These are phyloP conservation scores for Malurus alboscapulatus DNA, from an alignment of 2,113 vertebrate genomes.

Conservation along the genomic window DNA sequence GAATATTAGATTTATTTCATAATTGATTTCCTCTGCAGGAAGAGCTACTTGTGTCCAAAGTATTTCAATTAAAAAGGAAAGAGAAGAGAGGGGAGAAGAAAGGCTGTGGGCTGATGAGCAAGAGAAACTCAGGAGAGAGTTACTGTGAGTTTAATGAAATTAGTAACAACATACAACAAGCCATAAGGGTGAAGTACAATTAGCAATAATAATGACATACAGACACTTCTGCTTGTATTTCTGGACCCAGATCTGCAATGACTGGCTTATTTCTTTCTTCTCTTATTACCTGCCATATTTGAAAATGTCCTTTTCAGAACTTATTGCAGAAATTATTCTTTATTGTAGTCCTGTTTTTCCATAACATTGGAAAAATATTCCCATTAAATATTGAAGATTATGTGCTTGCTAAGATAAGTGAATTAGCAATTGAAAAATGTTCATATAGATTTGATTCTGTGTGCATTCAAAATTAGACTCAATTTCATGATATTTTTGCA, in stretches of 20 bases:
- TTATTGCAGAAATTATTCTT: not conserved
- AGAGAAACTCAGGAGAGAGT: not conserved
- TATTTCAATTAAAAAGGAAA: not conserved
- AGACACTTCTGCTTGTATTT: not conserved
- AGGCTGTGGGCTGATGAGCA: not conserved
- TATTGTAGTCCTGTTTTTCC: not conserved
- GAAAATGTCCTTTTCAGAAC: not conserved
- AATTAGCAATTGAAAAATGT: not conserved
- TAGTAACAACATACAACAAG: fast-evolving
- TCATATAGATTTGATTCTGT: not conserved
- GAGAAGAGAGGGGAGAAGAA: fast-evolving
- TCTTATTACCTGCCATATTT: not conserved
- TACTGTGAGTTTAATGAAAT: not conserved
- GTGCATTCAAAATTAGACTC: not conserved
- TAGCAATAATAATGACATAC: not conserved
- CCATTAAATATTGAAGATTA: not conserved
- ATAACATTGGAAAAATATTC: not conserved
- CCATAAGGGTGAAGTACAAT: not conserved
- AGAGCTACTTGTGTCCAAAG: not conserved
- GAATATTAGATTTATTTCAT: slow-evolving; percentile 46
- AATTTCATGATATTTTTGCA: not conserved
- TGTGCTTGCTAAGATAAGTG: not conserved
- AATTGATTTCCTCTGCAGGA: slow-evolving; percentile 29
- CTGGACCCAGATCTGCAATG: not conserved
- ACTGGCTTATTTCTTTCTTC: not conserved